Base-by-base conservation (phyloP, 2,888 invertebrate species). In the Gortyna flavago region DNA sequence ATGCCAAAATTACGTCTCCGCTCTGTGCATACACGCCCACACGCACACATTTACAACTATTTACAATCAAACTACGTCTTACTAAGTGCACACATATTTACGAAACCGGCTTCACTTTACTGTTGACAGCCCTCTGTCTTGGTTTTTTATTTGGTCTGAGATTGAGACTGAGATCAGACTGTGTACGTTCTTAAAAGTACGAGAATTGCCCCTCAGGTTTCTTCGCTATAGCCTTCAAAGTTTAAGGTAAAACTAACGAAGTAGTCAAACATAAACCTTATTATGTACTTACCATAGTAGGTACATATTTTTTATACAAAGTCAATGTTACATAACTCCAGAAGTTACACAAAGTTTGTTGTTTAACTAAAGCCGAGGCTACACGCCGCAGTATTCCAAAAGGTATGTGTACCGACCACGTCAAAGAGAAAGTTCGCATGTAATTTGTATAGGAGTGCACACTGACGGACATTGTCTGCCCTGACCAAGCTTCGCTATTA, bases 371-470 rank as follows among this genome's bases (percentile, higher is more conserved):
- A 85, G 72, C 86, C 78, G 83, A 79, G 86, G 72, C 84, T 85
- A 88, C 84, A 88, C 68, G 75, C 86, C 81, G 66, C 81, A 84
- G 87, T 89, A 89, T 89, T 89, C 90, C 87, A 86, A 87, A 89
- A 84, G 83, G 86, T 77, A 84, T 87, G 83, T 89, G 78, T 84
- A 87, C 80, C 78, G 86, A 92, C 91, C 91, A 86, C 89, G 79
- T 89, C 93, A 93, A 93, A 93, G 93, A 77, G 79, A 89, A 92
- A 93, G 87, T 92, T 92, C 87, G 84, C 87, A 87, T 90, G 90
- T 93, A 92, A 93, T 92, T 93, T 90, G 85, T 81, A 86, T 73
- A 72, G 85, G 84, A 82, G 85, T 84, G 79, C 81, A 84, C 79
- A 86, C 86, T 83, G 79, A 75, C 84, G 83, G 80, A 77, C 86